These are phyloP conservation scores for Diabrotica undecimpunctata DNA, from an alignment of 1,140 invertebrate species.

Conservation along the genomic window DNA sequence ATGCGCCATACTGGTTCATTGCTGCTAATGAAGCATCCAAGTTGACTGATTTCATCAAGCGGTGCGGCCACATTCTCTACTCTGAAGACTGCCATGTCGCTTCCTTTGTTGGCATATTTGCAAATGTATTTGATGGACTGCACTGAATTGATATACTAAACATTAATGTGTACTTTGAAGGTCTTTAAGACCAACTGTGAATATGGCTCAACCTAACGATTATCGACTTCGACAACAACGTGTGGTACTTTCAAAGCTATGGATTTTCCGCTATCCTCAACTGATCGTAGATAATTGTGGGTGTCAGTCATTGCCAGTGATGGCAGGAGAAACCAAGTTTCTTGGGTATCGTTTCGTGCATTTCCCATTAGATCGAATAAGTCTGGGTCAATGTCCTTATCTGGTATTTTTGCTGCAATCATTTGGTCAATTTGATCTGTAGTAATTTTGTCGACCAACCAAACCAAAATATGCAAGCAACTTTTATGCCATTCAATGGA, in stretches of 20 bases:
- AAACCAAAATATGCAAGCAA: too few species aligned
- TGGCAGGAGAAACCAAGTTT: conserved; percentile 36
- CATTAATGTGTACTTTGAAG: conserved; percentile 45
- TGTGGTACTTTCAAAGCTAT: conserved; percentile 31
- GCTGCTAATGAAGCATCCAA: conserved; percentile 31
- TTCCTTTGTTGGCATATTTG: too few species aligned
- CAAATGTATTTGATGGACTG: conserved; percentile 19
- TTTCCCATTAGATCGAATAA: conserved; percentile 6
- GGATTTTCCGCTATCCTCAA: conserved; percentile 40
- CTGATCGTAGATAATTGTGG: conserved; percentile 46
- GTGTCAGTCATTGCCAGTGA: conserved; percentile 43
- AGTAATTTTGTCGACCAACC: too few species aligned
- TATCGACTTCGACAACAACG: conserved; percentile 38
- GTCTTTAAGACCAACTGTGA: conserved; percentile 38
- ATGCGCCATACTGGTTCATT: conserved; percentile 50
- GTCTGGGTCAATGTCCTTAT: too few species aligned
- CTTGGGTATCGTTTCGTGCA: conserved; percentile 41
- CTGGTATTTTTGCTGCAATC: too few species aligned
- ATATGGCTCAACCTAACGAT: conserved; percentile 48
- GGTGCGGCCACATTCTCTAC: conserved; percentile 39
- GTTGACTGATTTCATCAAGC: conserved; percentile 35
- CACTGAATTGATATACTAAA: conserved; percentile 42
- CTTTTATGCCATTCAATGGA: too few species aligned
- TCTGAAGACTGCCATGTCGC: conserved; percentile 23
- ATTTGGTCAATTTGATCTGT: too few species aligned